Percentiles rank a stretch among this genome's conserved stretches.
Conservation (phyloP, 1,140 invertebrate genomes). For the Acromyrmex echinatior region DNA sequence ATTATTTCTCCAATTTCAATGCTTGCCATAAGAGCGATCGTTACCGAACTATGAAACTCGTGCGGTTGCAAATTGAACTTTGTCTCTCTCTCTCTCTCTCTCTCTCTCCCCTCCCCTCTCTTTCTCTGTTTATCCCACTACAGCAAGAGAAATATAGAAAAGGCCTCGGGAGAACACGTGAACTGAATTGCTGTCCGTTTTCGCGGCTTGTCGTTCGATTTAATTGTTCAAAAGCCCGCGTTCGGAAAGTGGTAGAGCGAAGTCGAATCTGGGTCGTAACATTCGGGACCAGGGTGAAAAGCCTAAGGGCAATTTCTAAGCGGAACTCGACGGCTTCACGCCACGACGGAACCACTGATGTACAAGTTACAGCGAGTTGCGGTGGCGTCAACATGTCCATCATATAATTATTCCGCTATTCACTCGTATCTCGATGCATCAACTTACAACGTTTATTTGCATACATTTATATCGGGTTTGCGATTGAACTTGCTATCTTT, state of each 20-base stretch:
- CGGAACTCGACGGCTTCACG: constrained; percentile 24
- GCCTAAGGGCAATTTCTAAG: constrained; percentile 46
- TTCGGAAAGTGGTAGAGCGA: not conserved
- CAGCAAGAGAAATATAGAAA: not conserved
- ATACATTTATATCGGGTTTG: not conserved
- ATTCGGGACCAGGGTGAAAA: constrained; percentile 14
- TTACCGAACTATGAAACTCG: not conserved
- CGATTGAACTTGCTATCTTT: not conserved
- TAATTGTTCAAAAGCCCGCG: constrained; percentile 48
- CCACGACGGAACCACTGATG: not conserved
- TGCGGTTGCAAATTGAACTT: not conserved
- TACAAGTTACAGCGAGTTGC: constrained; percentile 3
- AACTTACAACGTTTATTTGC: not conserved
- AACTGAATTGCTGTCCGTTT: constrained; percentile 37
- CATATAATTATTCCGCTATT: constrained; percentile 15
- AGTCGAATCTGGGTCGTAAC: constrained; percentile 41
- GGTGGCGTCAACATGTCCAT: constrained; percentile 2
- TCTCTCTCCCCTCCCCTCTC: not conserved
- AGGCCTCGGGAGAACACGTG: constrained; percentile 8
- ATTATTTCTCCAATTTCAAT: constrained; percentile 38
- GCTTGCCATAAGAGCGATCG: not conserved
- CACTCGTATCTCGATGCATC: not conserved
- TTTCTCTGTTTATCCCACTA: not conserved
- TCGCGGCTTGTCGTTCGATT: constrained; percentile 32
- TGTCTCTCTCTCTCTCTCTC: not conserved